Conservation (phyloP, 2,797 vertebrate genomes). For the Ctenopoma multispine region DNA sequence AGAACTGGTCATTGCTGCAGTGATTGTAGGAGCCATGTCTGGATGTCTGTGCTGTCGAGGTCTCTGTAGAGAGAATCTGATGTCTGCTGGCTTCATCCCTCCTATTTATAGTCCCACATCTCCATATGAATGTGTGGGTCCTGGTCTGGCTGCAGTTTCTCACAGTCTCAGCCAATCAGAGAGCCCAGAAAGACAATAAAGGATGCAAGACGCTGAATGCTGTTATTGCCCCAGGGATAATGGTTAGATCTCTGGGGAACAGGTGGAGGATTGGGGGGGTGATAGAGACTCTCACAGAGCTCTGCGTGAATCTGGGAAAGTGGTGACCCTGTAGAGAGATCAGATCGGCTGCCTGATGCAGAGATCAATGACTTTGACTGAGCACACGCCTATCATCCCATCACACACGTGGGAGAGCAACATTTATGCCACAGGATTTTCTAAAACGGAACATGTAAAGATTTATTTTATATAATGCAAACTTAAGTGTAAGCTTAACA, state of each 20-base stretch:
- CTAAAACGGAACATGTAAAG: not conserved
- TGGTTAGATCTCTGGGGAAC: conserved; percentile 61
- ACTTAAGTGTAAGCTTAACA: too few relatives aligned
- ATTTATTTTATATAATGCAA: not conserved
- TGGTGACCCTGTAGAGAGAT: conserved; percentile 54
- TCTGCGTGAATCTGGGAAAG: conserved; percentile 55
- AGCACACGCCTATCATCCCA: conserved; percentile 42
- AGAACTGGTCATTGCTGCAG: conserved; percentile 65
- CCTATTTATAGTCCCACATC: conserved; percentile 88
- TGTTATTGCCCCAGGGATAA: conserved; percentile 58
- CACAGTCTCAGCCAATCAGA: conserved; percentile 88
- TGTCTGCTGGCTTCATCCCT: conserved; percentile 66
- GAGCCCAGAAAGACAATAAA: conserved; percentile 66
- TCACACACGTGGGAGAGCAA: conserved; percentile 32
- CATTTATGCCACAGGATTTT: too few relatives aligned
- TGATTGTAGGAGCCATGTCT: conserved; percentile 83
- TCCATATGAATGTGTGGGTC: conserved; percentile 87
- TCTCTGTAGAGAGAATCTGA: conserved; percentile 78
- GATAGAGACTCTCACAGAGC: too few relatives aligned
- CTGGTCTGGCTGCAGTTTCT: conserved; percentile 80
- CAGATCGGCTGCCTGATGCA: conserved; percentile 55
- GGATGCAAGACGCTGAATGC: conserved; percentile 65
- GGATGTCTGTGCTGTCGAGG: conserved; percentile 73
- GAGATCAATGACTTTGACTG: conserved; percentile 60
- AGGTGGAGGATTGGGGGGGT: conserved; percentile 45